Conservation (phyloP, 2,888 invertebrate species). For the Thumatha senex region DNA sequence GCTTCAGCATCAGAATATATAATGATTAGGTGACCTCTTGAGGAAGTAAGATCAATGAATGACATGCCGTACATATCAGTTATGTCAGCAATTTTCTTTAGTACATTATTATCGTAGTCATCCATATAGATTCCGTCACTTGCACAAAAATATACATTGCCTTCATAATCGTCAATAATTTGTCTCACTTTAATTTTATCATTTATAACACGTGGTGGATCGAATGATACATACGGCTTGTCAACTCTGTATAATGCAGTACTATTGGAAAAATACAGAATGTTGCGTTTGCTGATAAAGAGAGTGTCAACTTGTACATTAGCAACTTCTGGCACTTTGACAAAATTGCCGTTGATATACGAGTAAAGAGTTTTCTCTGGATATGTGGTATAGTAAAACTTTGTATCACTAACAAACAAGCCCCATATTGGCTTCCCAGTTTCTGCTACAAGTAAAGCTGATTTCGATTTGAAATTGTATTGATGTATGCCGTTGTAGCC, state of each 20-base stretch:
- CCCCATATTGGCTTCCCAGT: neutral
- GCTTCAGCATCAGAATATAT: conserved; percentile 2
- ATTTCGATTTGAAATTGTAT: neutral
- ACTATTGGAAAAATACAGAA: neutral
- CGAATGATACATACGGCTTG: neutral
- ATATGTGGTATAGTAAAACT: neutral
- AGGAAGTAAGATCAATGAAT: neutral
- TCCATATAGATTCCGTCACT: conserved; percentile 1
- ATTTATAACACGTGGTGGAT: neutral
- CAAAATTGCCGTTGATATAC: neutral
- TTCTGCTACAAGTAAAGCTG: neutral
- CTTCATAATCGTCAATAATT: neutral
- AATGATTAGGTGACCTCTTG: neutral
- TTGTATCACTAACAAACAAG: neutral
- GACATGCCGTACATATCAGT: neutral
- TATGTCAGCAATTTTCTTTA: neutral
- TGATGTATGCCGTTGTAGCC: neutral
- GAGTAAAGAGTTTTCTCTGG: neutral
- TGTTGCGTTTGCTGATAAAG: neutral
- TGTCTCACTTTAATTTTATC: neutral
- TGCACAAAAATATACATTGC: neutral
- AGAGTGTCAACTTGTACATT: neutral
- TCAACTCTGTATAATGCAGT: neutral
- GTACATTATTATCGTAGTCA: neutral
- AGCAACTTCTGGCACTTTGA: neutral